A percentile compares a stretch with the other conserved stretches of the same genome.
Evolutionary conservation across 2,888 invertebrate species (phyloP).

Genomic region (Allacma fusca): DNA sequence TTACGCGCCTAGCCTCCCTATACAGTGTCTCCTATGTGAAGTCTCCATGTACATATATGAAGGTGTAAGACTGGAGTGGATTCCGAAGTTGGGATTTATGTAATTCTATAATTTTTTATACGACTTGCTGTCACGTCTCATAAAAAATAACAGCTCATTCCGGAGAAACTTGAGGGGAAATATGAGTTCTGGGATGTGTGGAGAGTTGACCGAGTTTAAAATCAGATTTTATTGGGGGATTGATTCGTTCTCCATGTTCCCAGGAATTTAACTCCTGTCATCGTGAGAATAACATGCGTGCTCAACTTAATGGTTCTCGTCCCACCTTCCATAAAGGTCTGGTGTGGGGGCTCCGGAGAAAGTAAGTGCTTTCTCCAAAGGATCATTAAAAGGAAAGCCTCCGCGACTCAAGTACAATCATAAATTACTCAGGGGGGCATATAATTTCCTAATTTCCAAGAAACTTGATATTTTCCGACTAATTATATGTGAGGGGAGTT

Average conservation of each 20-base stretch:
- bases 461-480: constrained; percentile 10
- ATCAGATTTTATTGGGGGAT: background rate
- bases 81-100: background rate
- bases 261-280: no score
- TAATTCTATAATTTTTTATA: constrained; percentile 10
- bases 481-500: background rate
- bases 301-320: no score
- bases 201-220: background rate
- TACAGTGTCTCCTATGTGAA: no score
- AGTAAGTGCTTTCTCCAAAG: background rate
- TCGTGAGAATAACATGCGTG: no score
- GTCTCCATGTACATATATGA: background rate
- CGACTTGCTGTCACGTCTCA: background rate
- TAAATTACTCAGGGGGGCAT: background rate
- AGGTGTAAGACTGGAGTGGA: background rate
- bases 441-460: constrained; percentile 8
- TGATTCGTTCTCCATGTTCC: background rate
- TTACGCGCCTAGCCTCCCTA: no score
- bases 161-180: no score
- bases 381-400: background rate
- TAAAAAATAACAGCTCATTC: background rate
- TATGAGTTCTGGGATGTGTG: no score
- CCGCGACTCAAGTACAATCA: background rate
- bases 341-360: no score
- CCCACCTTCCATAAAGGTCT: no score